Percentiles rank a stretch among this genome's conserved stretches.
Evolutionary conservation across 1,140 invertebrate species (phyloP).

Genomic region (Drosophila santomea): DNA sequence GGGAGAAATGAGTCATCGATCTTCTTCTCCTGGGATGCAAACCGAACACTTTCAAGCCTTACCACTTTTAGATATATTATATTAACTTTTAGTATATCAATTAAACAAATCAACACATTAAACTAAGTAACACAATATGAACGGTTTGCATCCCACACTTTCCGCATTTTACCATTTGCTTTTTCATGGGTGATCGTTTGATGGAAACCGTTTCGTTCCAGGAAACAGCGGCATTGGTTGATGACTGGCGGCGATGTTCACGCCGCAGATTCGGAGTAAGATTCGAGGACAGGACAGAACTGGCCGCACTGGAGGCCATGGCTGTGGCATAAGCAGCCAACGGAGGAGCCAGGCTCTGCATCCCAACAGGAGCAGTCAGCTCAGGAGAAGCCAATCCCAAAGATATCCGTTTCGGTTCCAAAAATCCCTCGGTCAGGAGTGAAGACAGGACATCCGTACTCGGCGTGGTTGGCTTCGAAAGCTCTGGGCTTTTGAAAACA

Average conservation of each 20-base stretch:
- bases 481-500: constrained; percentile 11
- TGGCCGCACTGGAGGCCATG: constrained; percentile 39
- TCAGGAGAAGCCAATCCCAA: constrained; percentile 87
- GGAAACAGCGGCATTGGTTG: constrained; percentile 81
- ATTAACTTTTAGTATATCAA: too few species aligned
- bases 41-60: background rate
- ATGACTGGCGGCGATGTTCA: constrained; percentile 77
- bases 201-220: constrained; percentile 84
- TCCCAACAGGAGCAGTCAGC: constrained; percentile 14
- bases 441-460: constrained; percentile 92
- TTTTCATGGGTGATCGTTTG: constrained; percentile 66
- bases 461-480: constrained; percentile 88
- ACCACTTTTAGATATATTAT: background rate
- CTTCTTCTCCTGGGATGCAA: background rate
- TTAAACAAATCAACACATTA: too few species aligned
- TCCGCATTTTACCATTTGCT: constrained; percentile 54
- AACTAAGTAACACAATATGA: background rate
- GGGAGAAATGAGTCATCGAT: constrained; percentile 2
- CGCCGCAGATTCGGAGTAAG: constrained; percentile 60
- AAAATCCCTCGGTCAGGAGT: constrained; percentile 92
- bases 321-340: constrained; percentile 60
- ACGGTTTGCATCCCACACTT: constrained; percentile 1
- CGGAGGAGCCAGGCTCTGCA: constrained; percentile 57
- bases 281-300: constrained; percentile 57
- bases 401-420: constrained; percentile 87